phyloP scores from a whole-genome alignment of 2,797 vertebrate genomes.

The Protonibea diacanthus region DNA sequence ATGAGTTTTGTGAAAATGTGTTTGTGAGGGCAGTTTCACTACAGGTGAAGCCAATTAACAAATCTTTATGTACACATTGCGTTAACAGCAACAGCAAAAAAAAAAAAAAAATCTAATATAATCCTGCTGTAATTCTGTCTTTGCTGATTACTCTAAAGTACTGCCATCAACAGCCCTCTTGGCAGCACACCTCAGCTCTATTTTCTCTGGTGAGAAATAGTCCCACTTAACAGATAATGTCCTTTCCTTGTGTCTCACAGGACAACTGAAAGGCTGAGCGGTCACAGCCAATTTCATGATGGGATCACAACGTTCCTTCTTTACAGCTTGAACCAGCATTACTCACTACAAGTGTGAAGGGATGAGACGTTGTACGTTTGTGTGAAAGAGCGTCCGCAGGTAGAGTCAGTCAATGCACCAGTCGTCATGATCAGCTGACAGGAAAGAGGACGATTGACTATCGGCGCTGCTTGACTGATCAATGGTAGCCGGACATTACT shows the following conservation, averaged over 20 bases:
- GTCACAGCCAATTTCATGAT: conserved; percentile 56
- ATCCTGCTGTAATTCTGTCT: conserved; percentile 18
- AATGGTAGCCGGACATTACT: conserved; percentile 42
- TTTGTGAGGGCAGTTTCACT: conserved; percentile 1
- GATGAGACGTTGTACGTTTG: conserved; percentile 1
- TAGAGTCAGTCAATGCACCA: conserved; percentile 30
- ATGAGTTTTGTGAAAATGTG: conserved; percentile 18
- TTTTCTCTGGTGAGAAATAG: conserved; percentile 57
- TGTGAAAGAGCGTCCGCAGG: conserved; percentile 14
- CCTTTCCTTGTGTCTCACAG: conserved; percentile 58
- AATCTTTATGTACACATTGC: conserved; percentile 9
- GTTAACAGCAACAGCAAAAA: conserved; percentile 17
- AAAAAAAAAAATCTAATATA: background rate
- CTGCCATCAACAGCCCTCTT: conserved; percentile 40
- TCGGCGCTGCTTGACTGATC: conserved; percentile 28
- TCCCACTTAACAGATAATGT: conserved; percentile 60
- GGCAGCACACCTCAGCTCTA: conserved; percentile 41
- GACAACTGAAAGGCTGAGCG: conserved; percentile 54
- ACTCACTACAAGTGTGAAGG: background rate
- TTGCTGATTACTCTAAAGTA: conserved; percentile 29
- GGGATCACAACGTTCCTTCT: conserved; percentile 53
- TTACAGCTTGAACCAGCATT: conserved; percentile 39
- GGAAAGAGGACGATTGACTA: conserved; percentile 43
- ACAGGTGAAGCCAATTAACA: conserved; percentile 46
- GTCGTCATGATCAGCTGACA: conserved; percentile 41